Evolutionary conservation across 1,140 invertebrate species (phyloP), one percentile per base, ranked within the genome.

Genomic region (Rhynchophorus ferrugineus): DNA sequence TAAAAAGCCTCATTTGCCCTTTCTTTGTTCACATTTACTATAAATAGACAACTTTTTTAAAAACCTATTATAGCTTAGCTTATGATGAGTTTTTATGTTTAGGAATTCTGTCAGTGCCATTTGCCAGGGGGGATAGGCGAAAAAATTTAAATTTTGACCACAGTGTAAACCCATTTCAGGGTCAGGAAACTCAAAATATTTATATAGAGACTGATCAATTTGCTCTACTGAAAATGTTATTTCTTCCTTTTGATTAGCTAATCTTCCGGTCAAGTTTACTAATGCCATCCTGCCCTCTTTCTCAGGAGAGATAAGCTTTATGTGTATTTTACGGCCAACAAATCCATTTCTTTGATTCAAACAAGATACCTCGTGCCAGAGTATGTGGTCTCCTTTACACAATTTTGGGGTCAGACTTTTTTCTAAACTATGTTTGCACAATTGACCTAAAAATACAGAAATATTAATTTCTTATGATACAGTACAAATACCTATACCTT

Each of bases 111-210:
- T 81, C 37, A 82, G 61, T 71, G 78, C 74, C 59, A 82, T 79
- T 60, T 85, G 82, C 84, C 83, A 86, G 33, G 82, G 83, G 14
- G 83, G 68, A 64, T 83, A 71, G 49, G 80, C 81, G 63, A 75
- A 75, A 33, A 79, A 79, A 50, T 69, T 75, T 58, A 77, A 78
- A 33, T 68, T 59, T 17, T 74, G 65, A 17, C 81, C 82, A 62
- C 75, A 81, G 61, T 79, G 75, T 47, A 86, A 62, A 29, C 75
- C 78, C 53, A 85, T 61, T 59, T 85, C 80, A 16, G 83, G 83
- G 56, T 85, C 81, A 20, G 81, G 80, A 63, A 81, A 73, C 49
- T 71, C 71, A 62, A 69, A 76, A 5, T 69, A 61, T 59, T 63
- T 59, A 55, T 50, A 55, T 42, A 83, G 64, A 53, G 68, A 68